Evolutionary conservation across 2,113 vertebrate genomes (phyloP), one percentile per base, ranked within the genome.

Genomic region (Eleginops maclovinus): DNA sequence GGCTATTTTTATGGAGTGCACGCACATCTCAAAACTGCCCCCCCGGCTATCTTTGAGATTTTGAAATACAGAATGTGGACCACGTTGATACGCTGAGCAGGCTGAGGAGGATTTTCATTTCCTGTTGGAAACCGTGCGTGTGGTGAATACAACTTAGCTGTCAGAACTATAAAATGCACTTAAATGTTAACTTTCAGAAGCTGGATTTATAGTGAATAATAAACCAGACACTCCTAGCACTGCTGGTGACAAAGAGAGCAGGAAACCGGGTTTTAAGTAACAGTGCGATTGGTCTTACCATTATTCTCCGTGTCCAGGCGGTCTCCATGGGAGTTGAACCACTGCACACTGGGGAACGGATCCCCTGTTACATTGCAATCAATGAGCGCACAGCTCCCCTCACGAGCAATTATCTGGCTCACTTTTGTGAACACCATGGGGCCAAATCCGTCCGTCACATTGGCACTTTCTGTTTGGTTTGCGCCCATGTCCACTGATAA

Each of bases 321-420:
- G 58, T 21, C 89, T 49, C 97, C 96, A 0, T 97, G 94, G 46
- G 98, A 99, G 88, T 98, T 98, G 90, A 96, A 98, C 98, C 98
- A 99, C 64, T 94, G 94, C 79, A 98, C 94, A 1, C 44, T 94
- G 16, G 96, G 98, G 36, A 93, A 89, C 1, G 98, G 98, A 13
- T 95, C 91, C 72, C 97, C 98, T 11, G 93, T 95, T 84, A 98
- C 90, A 9, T 96, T 99, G 90, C 98, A 99, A 82, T 98, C 95
- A 19, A 99, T 97, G 93, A 97, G 92, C 79, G 95, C 96, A 79
- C 96, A 98, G 76, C 93, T 96, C 41, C 98, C 97, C 90, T 99
- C 98, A 50, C 96, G 96, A 89, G 95, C 97, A 51, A 98, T 98
- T 82, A 99, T 95, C 87, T 99, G 98, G 87, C 93, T 95, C 1